A percentile compares a stretch with the other conserved stretches of the same genome.
Conservation (phyloP, 2,797 vertebrate genomes). For the Cichlasoma orientale region DNA sequence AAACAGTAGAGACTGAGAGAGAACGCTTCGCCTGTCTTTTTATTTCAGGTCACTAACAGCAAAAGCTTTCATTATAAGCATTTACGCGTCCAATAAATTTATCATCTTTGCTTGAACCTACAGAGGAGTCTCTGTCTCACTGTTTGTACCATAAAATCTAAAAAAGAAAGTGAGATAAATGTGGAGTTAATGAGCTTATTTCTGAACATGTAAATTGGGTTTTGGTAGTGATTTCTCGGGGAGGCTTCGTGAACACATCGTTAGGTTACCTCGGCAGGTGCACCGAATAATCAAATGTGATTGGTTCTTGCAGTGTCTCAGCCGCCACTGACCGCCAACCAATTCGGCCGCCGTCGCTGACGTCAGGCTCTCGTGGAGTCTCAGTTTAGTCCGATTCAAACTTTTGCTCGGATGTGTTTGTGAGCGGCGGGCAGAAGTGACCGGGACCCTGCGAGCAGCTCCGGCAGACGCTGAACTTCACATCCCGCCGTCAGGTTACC, state of each 20-base stretch:
- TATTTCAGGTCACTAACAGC: too few relatives aligned
- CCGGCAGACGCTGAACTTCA: conserved; percentile 5
- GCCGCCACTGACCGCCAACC: conserved; percentile 18
- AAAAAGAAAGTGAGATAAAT: neutral
- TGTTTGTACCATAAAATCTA: neutral
- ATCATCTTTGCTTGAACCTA: neutral
- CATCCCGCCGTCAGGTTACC: neutral
- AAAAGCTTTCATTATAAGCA: too few relatives aligned
- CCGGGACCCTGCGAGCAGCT: neutral
- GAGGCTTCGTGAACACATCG: neutral
- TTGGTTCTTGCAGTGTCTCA: conserved; percentile 30
- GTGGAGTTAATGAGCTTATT: neutral
- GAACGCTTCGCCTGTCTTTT: too few relatives aligned
- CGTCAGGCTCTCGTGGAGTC: conserved; percentile 20
- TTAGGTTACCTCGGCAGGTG: conserved; percentile 39
- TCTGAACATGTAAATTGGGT: neutral
- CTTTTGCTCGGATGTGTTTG: conserved; percentile 19
- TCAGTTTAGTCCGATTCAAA: conserved; percentile 43
- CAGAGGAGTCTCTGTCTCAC: neutral
- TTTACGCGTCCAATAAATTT: too few relatives aligned
- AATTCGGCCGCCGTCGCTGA: conserved; percentile 3
- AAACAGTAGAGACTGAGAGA: too few relatives aligned
- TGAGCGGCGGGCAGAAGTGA: neutral
- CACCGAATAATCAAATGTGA: conserved; percentile 14
- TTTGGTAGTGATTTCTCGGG: neutral